Conservation (phyloP, 2,888 invertebrate species). For the Lathronympha strigana region DNA sequence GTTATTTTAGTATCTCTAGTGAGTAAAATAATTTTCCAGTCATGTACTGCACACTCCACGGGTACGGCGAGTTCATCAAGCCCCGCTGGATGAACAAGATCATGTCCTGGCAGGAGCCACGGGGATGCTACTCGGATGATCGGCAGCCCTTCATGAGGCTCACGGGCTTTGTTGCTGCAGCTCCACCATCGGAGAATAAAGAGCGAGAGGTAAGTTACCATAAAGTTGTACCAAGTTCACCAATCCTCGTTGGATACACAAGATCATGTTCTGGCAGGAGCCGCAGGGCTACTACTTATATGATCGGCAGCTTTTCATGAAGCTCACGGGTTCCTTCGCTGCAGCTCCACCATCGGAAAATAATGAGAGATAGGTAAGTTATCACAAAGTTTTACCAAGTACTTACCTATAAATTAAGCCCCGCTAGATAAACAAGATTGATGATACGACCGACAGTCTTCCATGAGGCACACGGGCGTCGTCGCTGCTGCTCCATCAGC, state of each 20-base stretch:
- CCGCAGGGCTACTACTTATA: slow-evolving; percentile 76
- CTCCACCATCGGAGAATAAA: slow-evolving; percentile 58
- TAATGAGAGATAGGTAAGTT: slow-evolving; percentile 52
- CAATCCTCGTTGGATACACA: slow-evolving; percentile 80
- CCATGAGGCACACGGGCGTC: slow-evolving; percentile 72
- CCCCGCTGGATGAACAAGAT: slow-evolving; percentile 81
- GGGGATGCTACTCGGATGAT: slow-evolving; percentile 75
- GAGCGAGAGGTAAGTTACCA: slow-evolving; percentile 52
- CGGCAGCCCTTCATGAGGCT: slow-evolving; percentile 71
- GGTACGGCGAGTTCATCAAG: slow-evolving; percentile 79
- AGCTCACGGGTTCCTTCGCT: slow-evolving; percentile 71
- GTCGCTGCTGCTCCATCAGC: slow-evolving; percentile 57
- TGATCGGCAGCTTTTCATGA: slow-evolving; percentile 71
- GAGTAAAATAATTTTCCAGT: slow-evolving; percentile 53
- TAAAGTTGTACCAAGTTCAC: too few species aligned
- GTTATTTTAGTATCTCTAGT: too few species aligned
- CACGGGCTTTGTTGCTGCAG: slow-evolving; percentile 67
- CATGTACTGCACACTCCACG: slow-evolving; percentile 71
- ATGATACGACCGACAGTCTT: slow-evolving; percentile 73
- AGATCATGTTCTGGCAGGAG: slow-evolving; percentile 77
- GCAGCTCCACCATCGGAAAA: slow-evolving; percentile 58
- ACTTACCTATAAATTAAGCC: slow-evolving; percentile 80
- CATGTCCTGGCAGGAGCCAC: slow-evolving; percentile 76
- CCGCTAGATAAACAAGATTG: slow-evolving; percentile 80
- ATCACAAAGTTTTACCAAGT: too few species aligned